phyloP scores from a whole-genome alignment of 2,888 invertebrate genomes.

The Stomorhina lunata region DNA sequence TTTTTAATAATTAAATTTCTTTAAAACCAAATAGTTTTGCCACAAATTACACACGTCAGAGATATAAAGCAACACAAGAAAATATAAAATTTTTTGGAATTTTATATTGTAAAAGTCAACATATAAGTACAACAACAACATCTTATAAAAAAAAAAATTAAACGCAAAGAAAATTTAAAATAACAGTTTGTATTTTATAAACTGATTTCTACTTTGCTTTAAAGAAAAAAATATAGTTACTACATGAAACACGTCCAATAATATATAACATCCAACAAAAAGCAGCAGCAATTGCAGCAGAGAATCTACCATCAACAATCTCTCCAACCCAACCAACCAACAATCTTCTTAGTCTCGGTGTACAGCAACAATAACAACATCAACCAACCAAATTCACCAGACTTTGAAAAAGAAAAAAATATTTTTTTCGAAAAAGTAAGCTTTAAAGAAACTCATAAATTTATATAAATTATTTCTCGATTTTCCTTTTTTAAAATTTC shows the following conservation, averaged over 20 bases:
- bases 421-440: constrained; percentile 44
- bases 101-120: constrained; percentile 25
- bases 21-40: constrained; percentile 41
- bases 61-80: constrained; percentile 48
- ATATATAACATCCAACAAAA: constrained; percentile 31
- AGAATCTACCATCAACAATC: constrained; percentile 4
- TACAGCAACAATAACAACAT: constrained; percentile 36
- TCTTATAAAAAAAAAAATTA: neutral
- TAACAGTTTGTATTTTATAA: neutral
- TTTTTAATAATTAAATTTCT: constrained; percentile 6
- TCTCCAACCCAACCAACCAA: neutral
- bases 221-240: constrained; percentile 34
- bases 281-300: constrained; percentile 34
- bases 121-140: constrained; percentile 10
- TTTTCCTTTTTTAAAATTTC: neutral
- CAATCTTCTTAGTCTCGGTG: neutral
- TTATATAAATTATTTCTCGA: constrained; percentile 31
- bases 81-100: constrained; percentile 37
- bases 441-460: neutral
- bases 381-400: neutral
- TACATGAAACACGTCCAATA: constrained; percentile 56
- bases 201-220: no score
- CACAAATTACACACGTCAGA: constrained; percentile 57
- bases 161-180: neutral
- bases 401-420: constrained; percentile 9